Percentiles rank a stretch among this genome's conserved stretches.
Conservation (phyloP, 1,140 invertebrate species). For the Drosophila orosa region DNA sequence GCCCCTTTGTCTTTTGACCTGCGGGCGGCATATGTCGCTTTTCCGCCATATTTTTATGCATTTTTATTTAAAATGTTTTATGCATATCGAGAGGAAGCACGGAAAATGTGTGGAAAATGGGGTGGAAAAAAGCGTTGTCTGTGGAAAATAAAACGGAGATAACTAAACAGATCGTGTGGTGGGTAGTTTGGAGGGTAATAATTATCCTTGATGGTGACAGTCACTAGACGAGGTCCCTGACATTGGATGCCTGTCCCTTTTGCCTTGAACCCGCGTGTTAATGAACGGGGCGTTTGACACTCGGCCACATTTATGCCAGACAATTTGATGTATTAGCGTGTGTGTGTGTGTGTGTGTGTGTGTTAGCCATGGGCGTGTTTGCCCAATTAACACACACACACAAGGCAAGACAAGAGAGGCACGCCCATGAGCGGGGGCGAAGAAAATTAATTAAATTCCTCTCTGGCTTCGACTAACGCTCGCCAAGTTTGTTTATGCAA, state of each 20-base stretch:
- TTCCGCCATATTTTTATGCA: slow-evolving; percentile 59
- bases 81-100: slow-evolving; percentile 31
- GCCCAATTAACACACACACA: slow-evolving; percentile 64
- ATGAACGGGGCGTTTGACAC: slow-evolving; percentile 68
- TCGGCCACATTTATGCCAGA: slow-evolving; percentile 65
- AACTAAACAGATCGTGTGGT: slow-evolving; percentile 12
- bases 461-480: slow-evolving; percentile 17
- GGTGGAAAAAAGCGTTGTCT: slow-evolving; percentile 13
- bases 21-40: slow-evolving; percentile 64
- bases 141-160: slow-evolving; percentile 15
- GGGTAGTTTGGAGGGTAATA: slow-evolving; percentile 37
- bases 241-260: slow-evolving; percentile 51
- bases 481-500: slow-evolving; percentile 70
- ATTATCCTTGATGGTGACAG: slow-evolving; percentile 70
- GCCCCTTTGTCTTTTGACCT: slow-evolving; percentile 47
- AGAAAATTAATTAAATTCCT: slow-evolving; percentile 76
- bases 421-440: slow-evolving; percentile 55
- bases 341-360: slow-evolving; percentile 13
- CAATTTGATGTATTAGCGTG: slow-evolving; percentile 75
- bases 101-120: slow-evolving; percentile 9
- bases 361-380: slow-evolving; percentile 59
- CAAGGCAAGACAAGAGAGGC: slow-evolving; percentile 13
- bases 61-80: slow-evolving; percentile 68
- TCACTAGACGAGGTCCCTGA: slow-evolving; percentile 49
- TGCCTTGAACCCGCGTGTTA: slow-evolving; percentile 36